Evolutionary conservation across 92 coral and sea anemone species (phyloP).

Genomic region (Plumapathes pennacea): DNA sequence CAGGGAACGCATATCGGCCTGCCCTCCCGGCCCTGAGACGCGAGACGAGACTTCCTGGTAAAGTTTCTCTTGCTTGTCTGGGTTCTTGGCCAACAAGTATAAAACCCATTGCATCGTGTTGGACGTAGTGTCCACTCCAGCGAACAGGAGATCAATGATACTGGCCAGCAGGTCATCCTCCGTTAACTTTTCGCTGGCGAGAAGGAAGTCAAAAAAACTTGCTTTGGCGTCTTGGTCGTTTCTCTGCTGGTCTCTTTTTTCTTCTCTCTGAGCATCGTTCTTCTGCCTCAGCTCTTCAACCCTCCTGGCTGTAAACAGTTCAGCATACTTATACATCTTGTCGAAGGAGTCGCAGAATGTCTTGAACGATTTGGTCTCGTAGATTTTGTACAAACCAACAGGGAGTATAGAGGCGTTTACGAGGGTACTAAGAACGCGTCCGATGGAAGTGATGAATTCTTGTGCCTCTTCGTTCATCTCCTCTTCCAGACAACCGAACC

Average conservation of each 20-base stretch:
- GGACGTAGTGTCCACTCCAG: constrained; percentile 81
- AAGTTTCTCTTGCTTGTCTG: constrained; percentile 57
- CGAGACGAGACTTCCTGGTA: constrained; percentile 49
- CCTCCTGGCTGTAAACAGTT: constrained; percentile 45
- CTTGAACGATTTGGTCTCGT: constrained; percentile 58
- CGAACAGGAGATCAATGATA: constrained; percentile 65
- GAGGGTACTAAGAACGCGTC: constrained; percentile 15
- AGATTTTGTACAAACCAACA: constrained; percentile 49
- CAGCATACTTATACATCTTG: constrained; percentile 62
- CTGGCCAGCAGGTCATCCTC: constrained; percentile 57
- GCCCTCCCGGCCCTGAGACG: constrained; percentile 26
- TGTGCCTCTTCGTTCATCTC: constrained; percentile 44
- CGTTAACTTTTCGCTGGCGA: constrained; percentile 60
- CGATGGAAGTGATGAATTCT: constrained; percentile 48
- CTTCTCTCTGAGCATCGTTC: neutral
- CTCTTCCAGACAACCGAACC: constrained; percentile 51
- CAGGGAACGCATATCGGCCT: constrained; percentile 21
- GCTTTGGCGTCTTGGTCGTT: constrained; percentile 21
- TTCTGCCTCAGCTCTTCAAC: constrained; percentile 32
- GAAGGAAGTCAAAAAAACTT: constrained; percentile 54
- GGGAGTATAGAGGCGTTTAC: constrained; percentile 25
- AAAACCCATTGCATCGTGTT: constrained; percentile 80
- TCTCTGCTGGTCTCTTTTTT: neutral
- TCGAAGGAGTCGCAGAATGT: constrained; percentile 26
- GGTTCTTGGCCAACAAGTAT: constrained; percentile 71